Evolutionary conservation across 23 tunicate species (phyloP), one percentile per base, ranked within the genome.

Genomic region (Aplidium turbinatum): DNA sequence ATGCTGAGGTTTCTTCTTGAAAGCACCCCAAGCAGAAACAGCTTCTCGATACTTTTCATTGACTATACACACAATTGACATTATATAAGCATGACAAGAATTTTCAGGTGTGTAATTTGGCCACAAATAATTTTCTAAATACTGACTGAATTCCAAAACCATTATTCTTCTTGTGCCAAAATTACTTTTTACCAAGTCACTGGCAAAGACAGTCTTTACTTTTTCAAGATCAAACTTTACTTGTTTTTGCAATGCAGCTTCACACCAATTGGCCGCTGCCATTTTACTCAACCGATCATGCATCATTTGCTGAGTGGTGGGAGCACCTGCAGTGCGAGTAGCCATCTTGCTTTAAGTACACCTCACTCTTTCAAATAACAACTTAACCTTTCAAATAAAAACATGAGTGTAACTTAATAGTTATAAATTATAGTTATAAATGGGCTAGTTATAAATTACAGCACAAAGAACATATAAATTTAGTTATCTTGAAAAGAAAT

Each of bases 111-210:
- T 52, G 35, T 75, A 94, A 63, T 87, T 94, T 33, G 99, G 99
- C 99, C 99, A 94, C 31, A 94, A 76, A 83, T 94, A 94, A 61
- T 87, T 86, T 82, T 94, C 95, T 19, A 94, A 57, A 55, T 87
- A 94, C 35, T 79, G 86, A 42, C 94, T 86, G 65, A 94, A 94
- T 55, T 94, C 99, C 4, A 94, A 82, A 63, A 94, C 29, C 92
- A 94, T 82, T 13, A 87, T 78, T 11, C 95, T 78, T 18, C 75
- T 67, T 26, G 78, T 56, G 54, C 60, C 66, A 40, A 94, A 94
- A 31, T 65, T 47, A 30, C 63, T 81, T 51, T 27, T 73, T 0
- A 47, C 60, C 32, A 94, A 36, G 33, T 94, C 99, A 54, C 66
- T 78, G n/a, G 64, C 46, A 46, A 65, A 94, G 45, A 94, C 54